Base-by-base conservation (phyloP, 2,113 vertebrate genomes). In the Gallinago media region DNA sequence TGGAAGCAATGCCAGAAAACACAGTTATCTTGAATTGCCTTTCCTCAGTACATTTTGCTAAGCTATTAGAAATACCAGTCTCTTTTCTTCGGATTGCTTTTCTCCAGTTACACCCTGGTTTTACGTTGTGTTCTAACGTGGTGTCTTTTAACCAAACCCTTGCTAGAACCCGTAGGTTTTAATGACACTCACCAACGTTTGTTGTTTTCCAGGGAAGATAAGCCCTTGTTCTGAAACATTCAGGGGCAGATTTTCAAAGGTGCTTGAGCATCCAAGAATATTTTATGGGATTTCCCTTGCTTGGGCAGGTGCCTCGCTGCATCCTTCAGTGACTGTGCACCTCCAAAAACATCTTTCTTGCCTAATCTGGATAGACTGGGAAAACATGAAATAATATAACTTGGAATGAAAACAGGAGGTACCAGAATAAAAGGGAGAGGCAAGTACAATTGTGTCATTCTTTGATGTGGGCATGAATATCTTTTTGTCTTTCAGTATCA, bases 401-500 rank as follows among this genome's bases (percentile, higher is more conserved):
- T 62, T 67, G 73, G 29, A 77, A 52, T 63, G 56, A 74, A 92
- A 92, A 47, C 16, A 80, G 38, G 52, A 89, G 61, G 61, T 91
- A 68, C 54, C 29, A 61, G 68, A 71, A 74, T 29, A n/a, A 75
- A 95, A 84, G 78, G 42, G 58, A 84, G 52, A 67, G 34, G 40
- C 34, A 68, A 72, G n/a, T 40, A 89, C 58, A 79, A 36, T 49
- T 23, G 32, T 82, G 40, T 68, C 31, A 54, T 85, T 97, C 73
- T 92, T 94, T 82, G 81, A 75, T 44, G 20, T 32, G 31, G 68
- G 44, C n/a, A 78, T 91, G 61, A 78, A 40, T 87, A 44, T 75
- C 19, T 85, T 61, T 91, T 85, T 86, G 73, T 95, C 26, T 78
- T 84, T 92, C 68, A 84, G 81, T 91, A 71, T 50, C 70, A 87